A percentile compares a stretch with the other conserved stretches of the same genome.
phyloP scores from a whole-genome alignment of 1,140 invertebrate genomes.

The silkworm (Bombyx mori) region DNA sequence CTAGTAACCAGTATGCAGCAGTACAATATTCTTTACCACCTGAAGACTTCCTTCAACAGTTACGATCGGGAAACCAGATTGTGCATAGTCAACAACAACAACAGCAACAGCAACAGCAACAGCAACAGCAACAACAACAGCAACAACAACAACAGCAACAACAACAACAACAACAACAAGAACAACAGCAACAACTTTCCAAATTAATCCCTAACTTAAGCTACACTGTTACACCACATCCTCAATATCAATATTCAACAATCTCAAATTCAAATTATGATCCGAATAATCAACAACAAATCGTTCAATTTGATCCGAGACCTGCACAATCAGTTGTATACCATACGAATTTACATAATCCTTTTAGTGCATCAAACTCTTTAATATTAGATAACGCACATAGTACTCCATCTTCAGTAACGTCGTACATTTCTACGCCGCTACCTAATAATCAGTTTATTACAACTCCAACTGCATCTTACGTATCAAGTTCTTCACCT shows the following conservation, averaged over 20 bases:
- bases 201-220: constrained; percentile 39
- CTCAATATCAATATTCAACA: constrained; percentile 53
- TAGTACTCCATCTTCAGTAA: constrained; percentile 43
- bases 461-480: constrained; percentile 42
- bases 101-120: constrained; percentile 17
- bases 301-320: constrained; percentile 45
- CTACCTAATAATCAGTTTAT: constrained; percentile 50
- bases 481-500: constrained; percentile 53
- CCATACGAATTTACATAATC: constrained; percentile 41
- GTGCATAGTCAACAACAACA: constrained; percentile 28
- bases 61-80: constrained; percentile 51
- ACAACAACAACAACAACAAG: constrained; percentile 35
- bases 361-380: constrained; percentile 36
- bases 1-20: constrained; percentile 63
- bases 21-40: constrained; percentile 64
- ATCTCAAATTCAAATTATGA: constrained; percentile 37
- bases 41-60: constrained; percentile 61
- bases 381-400: constrained; percentile 34
- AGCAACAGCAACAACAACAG: constrained; percentile 35
- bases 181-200: constrained; percentile 34
- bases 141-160: constrained; percentile 25
- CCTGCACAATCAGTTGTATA: constrained; percentile 34
- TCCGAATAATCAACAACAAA: constrained; percentile 38
- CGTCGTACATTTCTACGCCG: constrained; percentile 49
- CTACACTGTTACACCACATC: constrained; percentile 56